Evolutionary conservation across 2,113 vertebrate species (phyloP), one percentile per base, ranked within the genome.

Genomic region (Mastomys natalensis): DNA sequence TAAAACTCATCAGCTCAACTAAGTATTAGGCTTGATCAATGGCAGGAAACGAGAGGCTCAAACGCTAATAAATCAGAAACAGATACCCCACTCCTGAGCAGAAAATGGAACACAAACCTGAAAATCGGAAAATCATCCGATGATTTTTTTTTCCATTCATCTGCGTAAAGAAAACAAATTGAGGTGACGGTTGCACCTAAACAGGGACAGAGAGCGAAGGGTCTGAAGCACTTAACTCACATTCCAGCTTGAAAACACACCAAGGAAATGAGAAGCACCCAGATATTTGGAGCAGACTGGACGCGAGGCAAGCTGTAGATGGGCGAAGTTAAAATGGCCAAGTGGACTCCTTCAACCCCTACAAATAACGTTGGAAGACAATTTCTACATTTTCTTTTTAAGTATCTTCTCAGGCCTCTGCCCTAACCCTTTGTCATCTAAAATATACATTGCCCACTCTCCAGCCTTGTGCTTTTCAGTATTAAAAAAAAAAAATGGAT

Each of bases 1-100:
- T 99, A 98, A 98, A 98, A 99, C 98, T 99, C 99, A 99, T 99
- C 99, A 99, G 99, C 98, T 99, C 98, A 99, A 98, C 98, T 96
- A 98, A 98, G 98, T 98, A 99, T 99, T 99, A 99, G 98, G 98
- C 99, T 99, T 99, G 99, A 99, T 99, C 99, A 99, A 99, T 99
- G 99, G 98, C 99, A 99, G 99, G 99, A 99, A 99, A 99, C 99
- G 98, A 98, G 98, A 98, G 98, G 99, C 99, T 99, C 99, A 99
- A 98, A 99, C 99, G 99, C 98, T 99, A 99, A 99, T 99, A 99
- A 99, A 99, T 99, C 98, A 99, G 99, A 99, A 99, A 99, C 98
- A 99, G 99, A 99, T 99, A 99, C 98, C 97, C 97, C 0, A 98
- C 96, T 98, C 97, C 98, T 62, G 97, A 98, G 97, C 95, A 98